Conservation (phyloP, 1,140 invertebrate genomes). For the Scaptodrosophila lebanonensis region DNA sequence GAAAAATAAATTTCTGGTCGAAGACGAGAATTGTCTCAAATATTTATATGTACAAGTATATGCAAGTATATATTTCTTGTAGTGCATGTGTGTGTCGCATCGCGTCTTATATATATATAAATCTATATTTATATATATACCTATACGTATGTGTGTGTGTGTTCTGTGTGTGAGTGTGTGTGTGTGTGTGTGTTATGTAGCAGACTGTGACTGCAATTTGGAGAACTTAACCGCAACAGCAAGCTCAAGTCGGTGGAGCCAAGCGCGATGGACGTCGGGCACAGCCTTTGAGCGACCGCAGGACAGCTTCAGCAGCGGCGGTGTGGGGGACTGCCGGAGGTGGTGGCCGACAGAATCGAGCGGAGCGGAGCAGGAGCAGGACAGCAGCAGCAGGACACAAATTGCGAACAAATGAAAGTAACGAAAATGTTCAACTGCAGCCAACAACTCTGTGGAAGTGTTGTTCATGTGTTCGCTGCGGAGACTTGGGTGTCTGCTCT, state of each 20-base stretch:
- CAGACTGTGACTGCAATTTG: constrained; percentile 70
- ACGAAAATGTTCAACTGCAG: constrained; percentile 58
- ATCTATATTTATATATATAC: constrained; percentile 2
- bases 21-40: no score
- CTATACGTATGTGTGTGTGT: constrained; percentile 4
- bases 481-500: constrained; percentile 4
- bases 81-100: no score
- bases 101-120: constrained; percentile 6
- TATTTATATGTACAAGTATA: no score
- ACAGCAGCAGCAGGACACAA: constrained; percentile 67
- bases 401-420: constrained; percentile 73
- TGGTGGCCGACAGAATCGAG: neutral
- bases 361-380: constrained; percentile 4
- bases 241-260: neutral
- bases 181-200: constrained; percentile 34
- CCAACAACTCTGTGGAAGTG: neutral
- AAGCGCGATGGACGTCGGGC: no score
- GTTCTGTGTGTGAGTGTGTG: constrained; percentile 15
- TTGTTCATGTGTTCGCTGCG: constrained; percentile 40
- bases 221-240: constrained; percentile 67
- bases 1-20: no score
- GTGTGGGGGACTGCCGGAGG: neutral
- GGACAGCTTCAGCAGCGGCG: neutral
- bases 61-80: no score
- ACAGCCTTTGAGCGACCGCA: no score